Percentiles rank a stretch among this genome's conserved stretches.
Evolutionary conservation across 2,888 invertebrate genomes (phyloP).

Genomic region (Hipparchia sbordonii): DNA sequence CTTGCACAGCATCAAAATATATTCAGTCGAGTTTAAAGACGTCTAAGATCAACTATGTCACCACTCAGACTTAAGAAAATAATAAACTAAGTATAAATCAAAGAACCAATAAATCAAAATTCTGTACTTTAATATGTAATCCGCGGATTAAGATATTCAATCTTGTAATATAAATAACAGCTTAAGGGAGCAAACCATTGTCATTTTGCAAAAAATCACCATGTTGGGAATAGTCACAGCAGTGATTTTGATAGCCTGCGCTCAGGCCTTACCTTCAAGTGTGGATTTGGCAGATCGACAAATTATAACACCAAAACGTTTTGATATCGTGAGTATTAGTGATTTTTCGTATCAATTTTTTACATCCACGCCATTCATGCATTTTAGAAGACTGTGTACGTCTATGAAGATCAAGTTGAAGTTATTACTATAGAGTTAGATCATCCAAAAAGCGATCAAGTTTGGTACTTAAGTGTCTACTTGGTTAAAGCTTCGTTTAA

Average conservation of each 20-base stretch:
- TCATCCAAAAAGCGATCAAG: too few relatives aligned
- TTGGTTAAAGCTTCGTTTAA: too few relatives aligned
- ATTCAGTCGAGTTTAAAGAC: not conserved
- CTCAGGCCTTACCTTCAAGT: conserved; percentile 24
- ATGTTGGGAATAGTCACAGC: conserved; percentile 35
- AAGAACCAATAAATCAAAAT: conserved; percentile 9
- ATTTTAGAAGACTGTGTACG: too few relatives aligned
- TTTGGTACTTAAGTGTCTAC: too few relatives aligned
- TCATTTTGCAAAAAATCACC: conserved; percentile 29
- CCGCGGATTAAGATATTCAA: conserved; percentile 37
- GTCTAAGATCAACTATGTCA: not conserved
- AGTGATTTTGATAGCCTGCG: conserved; percentile 29
- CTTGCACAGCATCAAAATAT: not conserved
- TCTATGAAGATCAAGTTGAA: too few relatives aligned
- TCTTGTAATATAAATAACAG: conserved; percentile 27
- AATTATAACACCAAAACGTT: not conserved
- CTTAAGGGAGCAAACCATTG: conserved; percentile 16
- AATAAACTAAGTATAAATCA: not conserved
- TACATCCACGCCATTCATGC: too few relatives aligned
- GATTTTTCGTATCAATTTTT: not conserved
- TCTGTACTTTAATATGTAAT: conserved; percentile 21
- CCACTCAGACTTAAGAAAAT: too few relatives aligned
- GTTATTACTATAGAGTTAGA: too few relatives aligned
- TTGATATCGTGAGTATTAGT: conserved; percentile 27
- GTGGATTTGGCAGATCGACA: conserved; percentile 14